phyloP scores from a whole-genome alignment of 2,888 invertebrate species.

The Koerneria pararmatus region DNA sequence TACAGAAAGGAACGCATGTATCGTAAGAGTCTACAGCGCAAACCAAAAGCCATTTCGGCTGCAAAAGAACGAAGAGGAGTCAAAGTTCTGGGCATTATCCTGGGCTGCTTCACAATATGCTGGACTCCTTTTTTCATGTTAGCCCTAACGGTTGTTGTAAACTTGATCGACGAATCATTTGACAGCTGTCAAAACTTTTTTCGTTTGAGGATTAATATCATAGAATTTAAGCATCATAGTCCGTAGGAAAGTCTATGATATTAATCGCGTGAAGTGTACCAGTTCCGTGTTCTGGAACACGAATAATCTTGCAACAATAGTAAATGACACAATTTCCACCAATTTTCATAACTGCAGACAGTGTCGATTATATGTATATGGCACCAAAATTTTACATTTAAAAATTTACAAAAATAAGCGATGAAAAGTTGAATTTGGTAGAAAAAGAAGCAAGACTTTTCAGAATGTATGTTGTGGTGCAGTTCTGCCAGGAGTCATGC shows the following conservation, averaged over 20 bases:
- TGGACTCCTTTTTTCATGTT: conserved; percentile 60
- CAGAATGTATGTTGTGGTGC: conserved; percentile 58
- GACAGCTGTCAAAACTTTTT: too few species aligned
- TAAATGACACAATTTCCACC: too few species aligned
- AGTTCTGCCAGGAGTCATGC: conserved; percentile 52
- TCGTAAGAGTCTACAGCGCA: conserved; percentile 55
- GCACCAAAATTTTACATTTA: background rate
- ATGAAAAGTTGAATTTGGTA: too few species aligned
- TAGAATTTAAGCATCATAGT: too few species aligned
- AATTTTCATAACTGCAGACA: background rate
- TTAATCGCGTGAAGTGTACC: too few species aligned
- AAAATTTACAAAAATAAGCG: background rate
- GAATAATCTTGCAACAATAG: too few species aligned
- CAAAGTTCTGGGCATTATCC: conserved; percentile 58
- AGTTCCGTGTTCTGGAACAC: too few species aligned
- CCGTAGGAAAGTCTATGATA: too few species aligned
- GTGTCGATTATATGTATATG: background rate
- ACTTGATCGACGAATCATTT: too few species aligned
- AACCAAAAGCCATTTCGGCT: conserved; percentile 59
- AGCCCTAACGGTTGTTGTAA: conserved; percentile 19
- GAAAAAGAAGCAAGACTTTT: conserved; percentile 14
- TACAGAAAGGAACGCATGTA: conserved; percentile 55
- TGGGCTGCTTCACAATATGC: conserved; percentile 59
- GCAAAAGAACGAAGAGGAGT: conserved; percentile 59
- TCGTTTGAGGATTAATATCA: too few species aligned